A percentile compares a stretch with the other conserved stretches of the same genome.
Conservation (phyloP, 2,113 vertebrate species). For the Forbesichthys papilliferus region DNA sequence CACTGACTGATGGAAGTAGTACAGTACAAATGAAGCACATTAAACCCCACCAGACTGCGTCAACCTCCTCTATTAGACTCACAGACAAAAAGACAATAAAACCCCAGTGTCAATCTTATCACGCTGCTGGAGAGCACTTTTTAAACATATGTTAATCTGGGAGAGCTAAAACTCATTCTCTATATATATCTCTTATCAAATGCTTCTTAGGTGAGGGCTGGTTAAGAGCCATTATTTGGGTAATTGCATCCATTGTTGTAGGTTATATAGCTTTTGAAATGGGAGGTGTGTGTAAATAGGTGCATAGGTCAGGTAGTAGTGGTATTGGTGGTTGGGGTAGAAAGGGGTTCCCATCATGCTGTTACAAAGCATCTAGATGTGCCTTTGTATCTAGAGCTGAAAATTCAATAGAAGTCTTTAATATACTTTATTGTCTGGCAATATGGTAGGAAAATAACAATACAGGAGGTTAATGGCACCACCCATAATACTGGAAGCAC, state of each 20-base stretch:
- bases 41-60: constrained; percentile 65
- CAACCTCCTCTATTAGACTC: constrained; percentile 66
- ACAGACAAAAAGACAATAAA: constrained; percentile 73
- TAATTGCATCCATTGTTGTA: constrained; percentile 78
- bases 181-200: constrained; percentile 73
- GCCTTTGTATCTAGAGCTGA: constrained; percentile 39
- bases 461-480: constrained; percentile 34
- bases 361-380: constrained; percentile 61
- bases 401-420: constrained; percentile 60
- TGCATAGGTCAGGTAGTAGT: constrained; percentile 60
- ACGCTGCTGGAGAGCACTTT: constrained; percentile 73
- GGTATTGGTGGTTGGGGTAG: constrained; percentile 55
- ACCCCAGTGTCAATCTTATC: constrained; percentile 77
- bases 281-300: constrained; percentile 74
- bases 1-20: neutral
- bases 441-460: constrained; percentile 52
- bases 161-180: constrained; percentile 69
- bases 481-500: constrained; percentile 5
- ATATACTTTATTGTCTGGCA: constrained; percentile 39
- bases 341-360: constrained; percentile 55
- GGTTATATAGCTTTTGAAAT: constrained; percentile 75
- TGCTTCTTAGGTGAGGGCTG: constrained; percentile 72
- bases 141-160: constrained; percentile 83
- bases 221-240: constrained; percentile 79
- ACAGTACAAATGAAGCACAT: constrained; percentile 51